These are phyloP conservation scores for Scaptomyza pallida DNA, from an alignment of 1,140 invertebrate genomes.

Conservation along the genomic window DNA sequence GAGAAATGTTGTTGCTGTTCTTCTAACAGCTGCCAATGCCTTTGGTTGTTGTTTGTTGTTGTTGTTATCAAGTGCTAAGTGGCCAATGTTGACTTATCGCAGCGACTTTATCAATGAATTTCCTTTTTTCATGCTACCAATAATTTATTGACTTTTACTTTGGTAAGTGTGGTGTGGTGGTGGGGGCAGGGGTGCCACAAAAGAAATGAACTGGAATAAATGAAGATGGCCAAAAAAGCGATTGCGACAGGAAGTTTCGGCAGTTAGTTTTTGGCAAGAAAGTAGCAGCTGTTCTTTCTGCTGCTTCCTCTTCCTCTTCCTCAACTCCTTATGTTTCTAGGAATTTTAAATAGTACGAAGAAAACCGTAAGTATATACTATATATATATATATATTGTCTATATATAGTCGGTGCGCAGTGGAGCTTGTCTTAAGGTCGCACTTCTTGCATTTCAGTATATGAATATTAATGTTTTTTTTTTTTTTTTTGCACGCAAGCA, in stretches of 20 bases:
- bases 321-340: no score
- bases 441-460: slow-evolving; percentile 6
- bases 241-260: slow-evolving; percentile 44
- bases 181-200: slow-evolving; percentile 9
- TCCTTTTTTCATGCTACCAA: slow-evolving; percentile 49
- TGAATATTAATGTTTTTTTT: slow-evolving; percentile 43
- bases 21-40: slow-evolving; percentile 72
- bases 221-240: slow-evolving; percentile 51
- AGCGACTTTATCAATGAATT: slow-evolving; percentile 74
- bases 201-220: slow-evolving; percentile 46
- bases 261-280: not conserved
- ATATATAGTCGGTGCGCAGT: slow-evolving; percentile 9
- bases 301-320: slow-evolving; percentile 2
- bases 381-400: not conserved
- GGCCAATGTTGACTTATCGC: slow-evolving; percentile 53
- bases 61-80: slow-evolving; percentile 46
- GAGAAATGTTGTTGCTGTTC: slow-evolving; percentile 1
- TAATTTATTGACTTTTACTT: slow-evolving; percentile 80
- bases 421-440: slow-evolving; percentile 53
- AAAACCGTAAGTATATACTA: no score
- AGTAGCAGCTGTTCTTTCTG: slow-evolving; percentile 23
- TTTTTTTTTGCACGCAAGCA: slow-evolving; percentile 13
- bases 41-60: slow-evolving; percentile 12
- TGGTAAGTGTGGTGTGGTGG: not conserved
- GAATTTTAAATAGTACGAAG: no score